These are phyloP conservation scores for Elymnias hypermnestra DNA, from an alignment of 1,140 invertebrate genomes.

Conservation along the genomic window DNA sequence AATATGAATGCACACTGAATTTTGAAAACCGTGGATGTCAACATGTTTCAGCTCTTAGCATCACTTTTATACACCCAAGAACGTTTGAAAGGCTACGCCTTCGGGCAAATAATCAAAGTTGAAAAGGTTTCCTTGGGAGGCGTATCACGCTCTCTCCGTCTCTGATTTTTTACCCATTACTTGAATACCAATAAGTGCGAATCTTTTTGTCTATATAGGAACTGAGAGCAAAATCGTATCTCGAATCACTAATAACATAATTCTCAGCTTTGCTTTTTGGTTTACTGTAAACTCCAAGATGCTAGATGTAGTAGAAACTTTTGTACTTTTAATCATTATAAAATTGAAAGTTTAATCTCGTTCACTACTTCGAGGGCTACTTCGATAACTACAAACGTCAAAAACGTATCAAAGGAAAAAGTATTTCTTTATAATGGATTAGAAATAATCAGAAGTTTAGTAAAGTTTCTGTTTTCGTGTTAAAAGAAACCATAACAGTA, in stretches of 20 bases:
- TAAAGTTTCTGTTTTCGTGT: too few species aligned
- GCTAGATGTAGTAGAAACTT: too few species aligned
- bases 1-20: conserved; percentile 7
- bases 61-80: conserved; percentile 8
- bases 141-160: conserved; percentile 1
- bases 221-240: conserved; percentile 12
- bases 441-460: too few species aligned
- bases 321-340: too few species aligned
- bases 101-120: conserved; percentile 23
- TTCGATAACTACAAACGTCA: too few species aligned
- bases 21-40: conserved; percentile 11
- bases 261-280: too few species aligned
- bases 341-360: too few species aligned
- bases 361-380: too few species aligned
- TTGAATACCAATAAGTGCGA: conserved; percentile 7
- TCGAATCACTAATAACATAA: conserved; percentile 20
- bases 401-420: too few species aligned
- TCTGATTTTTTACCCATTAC: conserved; percentile 4
- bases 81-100: conserved; percentile 15
- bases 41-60: conserved; percentile 11
- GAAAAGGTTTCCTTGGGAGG: conserved; percentile 15
- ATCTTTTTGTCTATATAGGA: neutral
- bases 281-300: too few species aligned
- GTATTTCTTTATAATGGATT: too few species aligned
- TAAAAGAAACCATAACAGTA: too few species aligned